Evolutionary conservation across 1,140 invertebrate species (phyloP).

Genomic region (Cryptotermes secundus): DNA sequence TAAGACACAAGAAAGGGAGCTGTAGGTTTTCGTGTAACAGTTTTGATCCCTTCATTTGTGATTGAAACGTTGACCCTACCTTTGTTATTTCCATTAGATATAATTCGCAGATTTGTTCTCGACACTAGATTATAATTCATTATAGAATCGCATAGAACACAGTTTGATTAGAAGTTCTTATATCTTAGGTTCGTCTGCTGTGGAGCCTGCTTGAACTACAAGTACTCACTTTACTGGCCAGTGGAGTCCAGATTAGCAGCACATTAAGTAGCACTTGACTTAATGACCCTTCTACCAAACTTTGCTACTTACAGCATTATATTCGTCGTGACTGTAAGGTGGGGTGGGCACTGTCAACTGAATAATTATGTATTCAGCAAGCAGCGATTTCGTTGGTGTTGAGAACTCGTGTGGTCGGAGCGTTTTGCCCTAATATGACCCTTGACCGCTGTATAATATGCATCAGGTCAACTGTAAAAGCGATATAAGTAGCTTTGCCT

Average conservation of each 20-base stretch:
- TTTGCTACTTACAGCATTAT: not conserved
- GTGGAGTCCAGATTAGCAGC: not conserved
- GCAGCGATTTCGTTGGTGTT: constrained; percentile 2
- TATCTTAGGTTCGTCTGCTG: not conserved
- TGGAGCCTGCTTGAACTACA: not conserved
- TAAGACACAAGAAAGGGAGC: too few relatives aligned
- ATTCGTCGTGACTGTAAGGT: not conserved
- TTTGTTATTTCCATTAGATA: not conserved
- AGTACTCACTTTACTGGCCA: not conserved
- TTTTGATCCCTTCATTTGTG: too few relatives aligned
- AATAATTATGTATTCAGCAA: constrained; percentile 8
- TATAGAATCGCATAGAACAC: not conserved
- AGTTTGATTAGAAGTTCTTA: not conserved
- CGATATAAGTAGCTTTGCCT: not conserved
- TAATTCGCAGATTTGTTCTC: not conserved
- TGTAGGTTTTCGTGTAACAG: too few relatives aligned
- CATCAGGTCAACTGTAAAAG: not conserved
- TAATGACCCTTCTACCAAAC: constrained; percentile 7
- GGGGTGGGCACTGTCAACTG: not conserved
- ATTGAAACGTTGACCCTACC: too few relatives aligned
- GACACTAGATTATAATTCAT: not conserved
- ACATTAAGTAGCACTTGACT: not conserved
- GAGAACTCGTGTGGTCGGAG: not conserved
- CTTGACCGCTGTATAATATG: not conserved
- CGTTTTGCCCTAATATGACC: constrained; percentile 5